Conservation (phyloP, 2,113 vertebrate species). For the human region GRCh38 chr2:101820501-101821000, state of each 20-base stretch:
- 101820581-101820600: neutral
- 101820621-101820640: neutral
- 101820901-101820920: neutral
- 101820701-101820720: neutral
- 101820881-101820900: neutral
- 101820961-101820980: neutral
- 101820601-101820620: neutral
- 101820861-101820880: accelerated
- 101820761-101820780: neutral
- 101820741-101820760: neutral
- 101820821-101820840: neutral
- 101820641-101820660: neutral
- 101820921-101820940: neutral
- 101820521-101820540: neutral
- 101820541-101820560: neutral
- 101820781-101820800: neutral
- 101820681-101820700: neutral
- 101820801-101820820: neutral
- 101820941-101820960: neutral
- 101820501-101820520: neutral
- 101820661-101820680: neutral
- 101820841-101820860: neutral
- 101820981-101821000: neutral
- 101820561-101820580: neutral
- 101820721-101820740: neutral